Evolutionary conservation across 2,113 vertebrate genomes (phyloP).

Genomic region (Pithys albifrons): DNA sequence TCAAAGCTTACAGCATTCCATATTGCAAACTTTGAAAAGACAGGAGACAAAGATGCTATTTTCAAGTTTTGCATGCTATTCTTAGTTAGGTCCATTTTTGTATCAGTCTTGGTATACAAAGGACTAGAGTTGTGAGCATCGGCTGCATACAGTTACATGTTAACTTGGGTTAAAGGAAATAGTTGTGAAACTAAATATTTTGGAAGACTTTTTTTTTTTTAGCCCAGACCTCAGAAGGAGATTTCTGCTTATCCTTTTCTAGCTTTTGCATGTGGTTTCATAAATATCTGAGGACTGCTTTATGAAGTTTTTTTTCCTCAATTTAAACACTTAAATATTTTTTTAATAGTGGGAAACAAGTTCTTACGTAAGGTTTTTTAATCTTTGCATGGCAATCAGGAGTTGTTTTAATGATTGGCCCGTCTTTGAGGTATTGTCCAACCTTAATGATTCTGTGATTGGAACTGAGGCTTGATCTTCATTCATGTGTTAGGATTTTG

Average conservation of each 20-base stretch:
- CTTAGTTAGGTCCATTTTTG: neutral
- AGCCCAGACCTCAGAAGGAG: neutral
- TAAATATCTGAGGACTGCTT: neutral
- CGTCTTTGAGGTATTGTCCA: neutral
- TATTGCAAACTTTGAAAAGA: neutral
- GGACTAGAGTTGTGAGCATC: neutral
- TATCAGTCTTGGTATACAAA: neutral
- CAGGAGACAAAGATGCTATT: neutral
- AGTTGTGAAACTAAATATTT: neutral
- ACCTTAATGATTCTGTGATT: neutral
- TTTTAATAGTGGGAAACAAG: neutral
- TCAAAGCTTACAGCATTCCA: neutral
- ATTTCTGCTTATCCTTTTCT: neutral
- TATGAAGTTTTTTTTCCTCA: neutral
- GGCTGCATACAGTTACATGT: neutral
- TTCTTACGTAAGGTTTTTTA: neutral
- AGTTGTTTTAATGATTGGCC: neutral
- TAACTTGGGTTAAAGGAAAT: neutral
- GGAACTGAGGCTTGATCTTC: neutral
- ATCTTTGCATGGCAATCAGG: neutral
- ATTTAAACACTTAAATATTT: neutral
- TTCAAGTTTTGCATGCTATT: neutral
- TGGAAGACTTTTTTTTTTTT: neutral
- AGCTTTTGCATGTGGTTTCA: neutral
- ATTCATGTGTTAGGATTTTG: neutral